Evolutionary conservation across 1,140 invertebrate genomes (phyloP).

Genomic region (Vollenhovia emeryi): DNA sequence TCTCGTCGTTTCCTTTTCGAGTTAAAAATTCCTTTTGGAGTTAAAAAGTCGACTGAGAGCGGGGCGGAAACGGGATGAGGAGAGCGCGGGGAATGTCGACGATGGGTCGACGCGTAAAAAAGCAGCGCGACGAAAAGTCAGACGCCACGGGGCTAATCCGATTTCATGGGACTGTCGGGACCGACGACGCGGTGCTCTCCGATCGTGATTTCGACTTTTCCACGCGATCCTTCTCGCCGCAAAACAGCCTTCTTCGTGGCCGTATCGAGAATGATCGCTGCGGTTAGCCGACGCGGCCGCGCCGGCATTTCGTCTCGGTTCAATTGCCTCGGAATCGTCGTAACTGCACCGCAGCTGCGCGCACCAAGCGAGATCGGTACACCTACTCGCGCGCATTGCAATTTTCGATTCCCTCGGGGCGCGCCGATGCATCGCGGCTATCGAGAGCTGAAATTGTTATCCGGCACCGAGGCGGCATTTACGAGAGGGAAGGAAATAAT

Average conservation of each 20-base stretch:
- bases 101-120: slow-evolving; percentile 17
- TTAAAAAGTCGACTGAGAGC: too few relatives aligned
- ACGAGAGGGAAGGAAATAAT: not conserved
- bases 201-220: slow-evolving; percentile 54
- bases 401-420: slow-evolving; percentile 42
- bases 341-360: slow-evolving; percentile 29
- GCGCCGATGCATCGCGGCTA: not conserved
- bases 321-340: slow-evolving; percentile 56
- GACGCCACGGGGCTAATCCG: slow-evolving; percentile 25
- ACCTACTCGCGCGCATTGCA: slow-evolving; percentile 36
- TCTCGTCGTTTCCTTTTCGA: slow-evolving; percentile 12
- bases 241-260: slow-evolving; percentile 32
- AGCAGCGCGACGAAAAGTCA: slow-evolving; percentile 47
- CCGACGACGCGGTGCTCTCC: not conserved
- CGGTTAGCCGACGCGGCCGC: slow-evolving; percentile 51
- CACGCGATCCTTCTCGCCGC: slow-evolving; percentile 26
- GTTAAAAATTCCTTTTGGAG: slow-evolving; percentile 49
- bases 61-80: not conserved
- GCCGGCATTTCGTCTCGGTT: slow-evolving; percentile 45
- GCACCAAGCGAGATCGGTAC: slow-evolving; percentile 31
- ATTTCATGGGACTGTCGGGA: slow-evolving; percentile 24
- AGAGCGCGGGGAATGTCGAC: not conserved
- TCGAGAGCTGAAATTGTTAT: not conserved
- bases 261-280: slow-evolving; percentile 65
- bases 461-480: not conserved